Evolutionary conservation across 2,113 vertebrate species (phyloP).

Genomic region (Deroptyus accipitrinus): DNA sequence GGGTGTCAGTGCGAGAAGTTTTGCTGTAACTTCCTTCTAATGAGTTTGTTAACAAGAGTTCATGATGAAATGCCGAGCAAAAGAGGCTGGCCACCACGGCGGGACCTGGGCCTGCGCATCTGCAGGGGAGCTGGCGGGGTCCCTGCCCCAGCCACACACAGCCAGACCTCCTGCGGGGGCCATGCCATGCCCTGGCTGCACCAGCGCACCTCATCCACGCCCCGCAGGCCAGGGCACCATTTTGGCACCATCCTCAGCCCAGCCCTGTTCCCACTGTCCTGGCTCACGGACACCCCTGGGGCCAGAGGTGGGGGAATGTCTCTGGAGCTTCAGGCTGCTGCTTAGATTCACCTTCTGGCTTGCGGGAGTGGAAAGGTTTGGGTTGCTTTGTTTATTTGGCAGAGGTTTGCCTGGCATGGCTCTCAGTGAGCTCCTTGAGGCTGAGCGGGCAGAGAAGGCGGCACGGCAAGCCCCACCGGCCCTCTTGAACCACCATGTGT

Average conservation of each 20-base stretch:
- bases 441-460: neutral
- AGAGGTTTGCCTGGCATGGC: rapidly evolving
- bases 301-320: rapidly evolving
- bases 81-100: neutral
- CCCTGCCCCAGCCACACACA: neutral
- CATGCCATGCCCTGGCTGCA: rapidly evolving
- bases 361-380: neutral
- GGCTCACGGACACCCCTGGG: rapidly evolving
- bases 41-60: neutral
- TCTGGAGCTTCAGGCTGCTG: neutral
- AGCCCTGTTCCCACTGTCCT: rapidly evolving
- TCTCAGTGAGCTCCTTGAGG: neutral
- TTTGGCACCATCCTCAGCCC: neutral
- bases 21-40: neutral
- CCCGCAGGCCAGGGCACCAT: neutral
- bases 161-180: neutral
- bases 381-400: neutral
- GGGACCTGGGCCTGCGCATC: neutral
- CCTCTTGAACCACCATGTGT: neutral
- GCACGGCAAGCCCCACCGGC: rapidly evolving
- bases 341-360: neutral
- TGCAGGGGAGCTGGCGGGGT: neutral
- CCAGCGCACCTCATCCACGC: neutral
- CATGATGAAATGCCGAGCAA: neutral
- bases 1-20: neutral